Evolutionary conservation across 2,888 invertebrate species (phyloP).

Genomic region (Molanna angustata): DNA sequence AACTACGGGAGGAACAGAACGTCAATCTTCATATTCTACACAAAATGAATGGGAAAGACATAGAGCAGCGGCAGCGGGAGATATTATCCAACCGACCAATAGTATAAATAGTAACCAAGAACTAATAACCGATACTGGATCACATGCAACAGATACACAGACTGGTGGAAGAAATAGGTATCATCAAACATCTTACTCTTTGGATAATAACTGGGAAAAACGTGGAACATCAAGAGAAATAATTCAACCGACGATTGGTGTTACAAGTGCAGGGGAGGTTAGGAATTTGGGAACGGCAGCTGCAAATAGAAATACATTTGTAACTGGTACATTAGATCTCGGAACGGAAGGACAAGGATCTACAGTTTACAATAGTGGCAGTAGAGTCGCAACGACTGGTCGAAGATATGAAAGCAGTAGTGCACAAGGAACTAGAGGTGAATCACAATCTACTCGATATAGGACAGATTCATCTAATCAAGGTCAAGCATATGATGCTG

Average conservation of each 20-base stretch:
- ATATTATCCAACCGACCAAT: no score
- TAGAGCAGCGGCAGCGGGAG: no score
- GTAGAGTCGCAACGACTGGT: conserved; percentile 18
- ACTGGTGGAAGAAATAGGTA: background rate
- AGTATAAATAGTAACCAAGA: no score
- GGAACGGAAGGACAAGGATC: conserved; percentile 40
- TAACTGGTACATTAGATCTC: conserved; percentile 34
- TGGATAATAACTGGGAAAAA: conserved; percentile 25
- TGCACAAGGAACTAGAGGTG: conserved; percentile 5
- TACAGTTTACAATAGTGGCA: conserved; percentile 28
- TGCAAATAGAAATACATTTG: conserved; percentile 17
- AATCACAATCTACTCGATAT: background rate
- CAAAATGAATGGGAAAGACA: no score
- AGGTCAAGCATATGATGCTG: conserved; percentile 1
- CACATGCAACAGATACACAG: no score
- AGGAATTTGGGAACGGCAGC: conserved; percentile 16
- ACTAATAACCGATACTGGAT: no score
- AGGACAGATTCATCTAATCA: background rate
- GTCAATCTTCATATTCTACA: no score
- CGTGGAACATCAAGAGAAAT: conserved; percentile 6
- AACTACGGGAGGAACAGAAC: no score
- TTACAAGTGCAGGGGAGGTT: conserved; percentile 2
- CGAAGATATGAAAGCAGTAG: conserved; percentile 5
- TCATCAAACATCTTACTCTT: conserved; percentile 25
- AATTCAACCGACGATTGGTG: background rate